These are phyloP conservation scores for Orestias chungarensis DNA, from an alignment of 2,797 vertebrate species.

Conservation along the genomic window DNA sequence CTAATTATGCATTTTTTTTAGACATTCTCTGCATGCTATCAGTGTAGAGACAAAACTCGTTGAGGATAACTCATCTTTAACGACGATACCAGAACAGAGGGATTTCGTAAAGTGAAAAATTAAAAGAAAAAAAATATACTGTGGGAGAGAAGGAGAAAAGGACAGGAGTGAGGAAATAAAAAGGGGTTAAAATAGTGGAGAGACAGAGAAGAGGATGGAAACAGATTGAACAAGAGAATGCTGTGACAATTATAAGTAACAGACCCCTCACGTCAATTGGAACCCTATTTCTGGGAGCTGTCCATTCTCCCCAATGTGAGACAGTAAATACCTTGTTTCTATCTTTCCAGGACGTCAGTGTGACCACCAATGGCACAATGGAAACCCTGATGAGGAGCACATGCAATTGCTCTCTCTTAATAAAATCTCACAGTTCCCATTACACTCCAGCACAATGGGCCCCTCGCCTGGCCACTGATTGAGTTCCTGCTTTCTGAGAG, in stretches of 20 bases:
- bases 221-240: conserved; percentile 65
- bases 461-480: conserved; percentile 78
- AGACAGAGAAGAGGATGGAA: conserved; percentile 48
- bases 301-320: conserved; percentile 67
- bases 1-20: conserved; percentile 43
- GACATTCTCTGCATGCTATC: conserved; percentile 39
- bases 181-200: conserved; percentile 48
- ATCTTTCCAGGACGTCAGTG: conserved; percentile 71
- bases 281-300: conserved; percentile 66
- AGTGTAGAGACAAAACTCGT: conserved; percentile 37
- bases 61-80: conserved; percentile 15
- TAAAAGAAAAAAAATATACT: conserved; percentile 42
- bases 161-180: conserved; percentile 12
- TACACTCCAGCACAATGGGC: conserved; percentile 80
- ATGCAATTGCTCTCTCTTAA: conserved; percentile 86
- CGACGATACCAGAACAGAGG: conserved; percentile 24
- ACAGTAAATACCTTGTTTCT: conserved; percentile 81
- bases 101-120: conserved; percentile 35
- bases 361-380: conserved; percentile 79
- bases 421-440: conserved; percentile 87
- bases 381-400: conserved; percentile 81
- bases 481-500: conserved; percentile 78
- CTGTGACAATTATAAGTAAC: conserved; percentile 70
- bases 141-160: conserved; percentile 21
- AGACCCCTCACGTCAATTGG: conserved; percentile 61